Conservation (phyloP, 2,797 vertebrate genomes). For the Squalus acanthias region DNA sequence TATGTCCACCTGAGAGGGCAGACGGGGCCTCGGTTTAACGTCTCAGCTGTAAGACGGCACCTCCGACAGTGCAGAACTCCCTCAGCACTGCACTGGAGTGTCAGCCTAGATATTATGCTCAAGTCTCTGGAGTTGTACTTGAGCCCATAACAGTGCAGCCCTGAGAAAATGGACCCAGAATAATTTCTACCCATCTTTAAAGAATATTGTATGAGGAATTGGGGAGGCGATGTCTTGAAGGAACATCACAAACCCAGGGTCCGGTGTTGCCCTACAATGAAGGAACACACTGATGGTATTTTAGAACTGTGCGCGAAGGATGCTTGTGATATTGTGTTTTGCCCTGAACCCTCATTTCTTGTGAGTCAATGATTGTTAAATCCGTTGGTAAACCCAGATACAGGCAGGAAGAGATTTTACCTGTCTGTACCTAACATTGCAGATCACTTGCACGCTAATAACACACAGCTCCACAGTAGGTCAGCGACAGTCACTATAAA, state of each 20-base stretch:
- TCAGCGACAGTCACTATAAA: neutral
- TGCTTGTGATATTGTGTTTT: neutral
- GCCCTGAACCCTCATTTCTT: constrained; percentile 31
- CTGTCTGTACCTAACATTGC: constrained; percentile 41
- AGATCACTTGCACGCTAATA: neutral
- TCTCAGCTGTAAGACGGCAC: no score
- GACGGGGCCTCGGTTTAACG: no score
- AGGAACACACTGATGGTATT: no score
- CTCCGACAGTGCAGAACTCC: no score
- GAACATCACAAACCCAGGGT: neutral
- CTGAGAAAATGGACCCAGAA: no score
- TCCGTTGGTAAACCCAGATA: constrained; percentile 31
- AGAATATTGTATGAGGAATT: neutral
- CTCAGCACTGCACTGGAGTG: no score
- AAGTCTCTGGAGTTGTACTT: no score
- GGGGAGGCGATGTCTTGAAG: neutral
- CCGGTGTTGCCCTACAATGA: neutral
- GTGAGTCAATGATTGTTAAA: constrained; percentile 33
- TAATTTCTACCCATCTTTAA: no score
- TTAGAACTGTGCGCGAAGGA: neutral
- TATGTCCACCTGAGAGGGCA: no score
- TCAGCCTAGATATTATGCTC: no score
- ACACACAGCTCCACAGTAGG: neutral
- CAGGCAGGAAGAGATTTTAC: constrained; percentile 40
- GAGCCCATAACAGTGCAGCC: no score